Base-by-base conservation (phyloP, 2,888 invertebrate species). In the Slavum lentiscoides region DNA sequence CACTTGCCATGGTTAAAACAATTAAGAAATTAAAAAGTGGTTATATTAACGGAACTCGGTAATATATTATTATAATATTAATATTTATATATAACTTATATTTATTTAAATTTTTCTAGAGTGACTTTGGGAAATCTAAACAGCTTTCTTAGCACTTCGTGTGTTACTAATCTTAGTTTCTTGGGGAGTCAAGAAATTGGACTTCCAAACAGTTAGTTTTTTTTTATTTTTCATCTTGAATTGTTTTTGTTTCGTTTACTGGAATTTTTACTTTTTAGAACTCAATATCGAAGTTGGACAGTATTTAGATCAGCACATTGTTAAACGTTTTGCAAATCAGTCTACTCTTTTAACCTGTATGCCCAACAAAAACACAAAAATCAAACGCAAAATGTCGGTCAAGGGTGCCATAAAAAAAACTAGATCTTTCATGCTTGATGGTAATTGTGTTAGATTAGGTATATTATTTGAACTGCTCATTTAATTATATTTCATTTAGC, bases 11-110 rank as follows among this genome's bases (percentile, higher is more conserved):
- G 92, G 93, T 98, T 84, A 96, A 97, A 3, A 98, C 98, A 1
- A 95, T 99, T 91, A 96, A 97, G 86, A 99, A 99, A 87, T 88
- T 99, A 6, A 97, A 97, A 87, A 97, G 97, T 82, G 99, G 99
- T 15, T 99, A 99, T 86, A 96, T 98, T 76, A 97, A 97, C 86
- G 99, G 98, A n/a, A 98, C 98, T 0, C 90, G 90, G 89, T 89
- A 69, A 69, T 64, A 55, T 67, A 6, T 23, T 15, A 61, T 66
- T 67, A 62, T 23, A 37, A 15, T 82, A 67, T 55, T 76, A 30
- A 58, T 77, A 55, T 66, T 68, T 13, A 82, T 72, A 8, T 55
- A 21, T 61, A 17, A 13, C 49, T 30, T 39, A 61, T 72, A 61
- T 72, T 37, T 66, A 55, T 76, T 39, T 61, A 0, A 43, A 43